These are phyloP conservation scores for Oxyura jamaicensis DNA, from an alignment of 2,113 vertebrate species.

Conservation along the genomic window DNA sequence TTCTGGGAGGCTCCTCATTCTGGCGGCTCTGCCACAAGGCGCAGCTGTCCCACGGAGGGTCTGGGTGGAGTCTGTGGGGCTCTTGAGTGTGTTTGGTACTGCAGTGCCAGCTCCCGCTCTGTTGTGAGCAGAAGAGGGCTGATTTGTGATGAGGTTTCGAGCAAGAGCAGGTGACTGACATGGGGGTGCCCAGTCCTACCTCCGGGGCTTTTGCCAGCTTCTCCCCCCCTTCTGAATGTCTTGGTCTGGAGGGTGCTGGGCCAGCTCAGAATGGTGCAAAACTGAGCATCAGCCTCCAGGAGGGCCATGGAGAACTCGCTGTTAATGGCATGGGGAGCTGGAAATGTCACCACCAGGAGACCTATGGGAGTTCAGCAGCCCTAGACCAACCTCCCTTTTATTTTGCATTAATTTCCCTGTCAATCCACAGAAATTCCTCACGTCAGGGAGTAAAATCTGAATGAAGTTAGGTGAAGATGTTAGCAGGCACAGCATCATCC, in stretches of 20 bases:
- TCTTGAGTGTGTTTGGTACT: background rate
- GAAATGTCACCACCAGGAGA: background rate
- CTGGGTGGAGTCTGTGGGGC: background rate
- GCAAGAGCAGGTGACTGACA: background rate
- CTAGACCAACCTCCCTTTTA: background rate
- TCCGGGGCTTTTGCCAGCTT: background rate
- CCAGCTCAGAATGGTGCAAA: background rate
- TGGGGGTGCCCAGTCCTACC: background rate
- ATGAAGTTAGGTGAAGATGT: background rate
- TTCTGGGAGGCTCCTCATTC: background rate
- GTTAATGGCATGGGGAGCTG: background rate
- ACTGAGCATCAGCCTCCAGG: background rate
- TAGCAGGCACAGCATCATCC: background rate
- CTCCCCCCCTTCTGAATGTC: background rate
- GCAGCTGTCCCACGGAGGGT: background rate
- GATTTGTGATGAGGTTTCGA: background rate
- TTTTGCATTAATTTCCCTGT: background rate
- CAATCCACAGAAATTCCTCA: background rate
- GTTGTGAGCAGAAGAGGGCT: background rate
- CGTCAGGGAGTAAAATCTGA: background rate
- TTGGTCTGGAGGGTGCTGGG: background rate
- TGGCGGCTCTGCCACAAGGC: background rate
- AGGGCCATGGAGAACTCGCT: background rate
- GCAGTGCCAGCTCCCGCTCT: background rate
- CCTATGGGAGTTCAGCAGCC: background rate